Conservation (phyloP, 2,797 vertebrate genomes). For the Steatocranus sp. region DNA sequence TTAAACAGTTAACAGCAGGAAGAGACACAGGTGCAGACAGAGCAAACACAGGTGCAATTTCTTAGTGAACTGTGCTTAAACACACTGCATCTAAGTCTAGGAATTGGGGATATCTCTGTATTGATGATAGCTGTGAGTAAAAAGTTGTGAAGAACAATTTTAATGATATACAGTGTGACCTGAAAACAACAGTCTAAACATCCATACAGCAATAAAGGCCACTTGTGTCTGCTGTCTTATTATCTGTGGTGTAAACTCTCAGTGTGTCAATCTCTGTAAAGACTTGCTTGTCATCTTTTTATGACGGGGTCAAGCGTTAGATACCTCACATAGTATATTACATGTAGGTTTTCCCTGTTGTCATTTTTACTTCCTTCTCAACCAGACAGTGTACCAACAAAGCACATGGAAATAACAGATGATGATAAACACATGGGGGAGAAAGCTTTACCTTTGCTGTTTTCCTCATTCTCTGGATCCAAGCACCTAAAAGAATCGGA, state of each 20-base stretch:
- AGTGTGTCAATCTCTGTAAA: background rate
- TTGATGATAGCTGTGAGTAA: background rate
- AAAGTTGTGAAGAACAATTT: background rate
- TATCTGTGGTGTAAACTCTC: background rate
- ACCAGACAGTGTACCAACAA: rapidly evolving
- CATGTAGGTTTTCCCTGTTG: background rate
- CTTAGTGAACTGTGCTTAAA: background rate
- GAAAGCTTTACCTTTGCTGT: slow-evolving; percentile 57
- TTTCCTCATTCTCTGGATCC: slow-evolving; percentile 57
- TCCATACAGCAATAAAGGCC: background rate
- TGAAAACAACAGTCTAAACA: background rate
- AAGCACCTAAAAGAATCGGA: slow-evolving; percentile 21
- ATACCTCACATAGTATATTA: rapidly evolving
- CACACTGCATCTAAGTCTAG: background rate
- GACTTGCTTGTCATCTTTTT: slow-evolving; percentile 22
- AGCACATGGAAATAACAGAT: background rate
- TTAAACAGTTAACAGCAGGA: background rate
- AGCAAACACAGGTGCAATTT: background rate
- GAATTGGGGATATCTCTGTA: background rate
- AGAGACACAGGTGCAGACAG: background rate
- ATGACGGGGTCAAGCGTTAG: background rate
- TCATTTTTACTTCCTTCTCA: background rate
- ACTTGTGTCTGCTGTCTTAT: background rate
- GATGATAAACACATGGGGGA: background rate
- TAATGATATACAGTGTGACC: background rate